Evolutionary conservation across 2,113 vertebrate species (phyloP), one percentile per base, ranked within the genome.

Genomic region (Oreotragus oreotragus): DNA sequence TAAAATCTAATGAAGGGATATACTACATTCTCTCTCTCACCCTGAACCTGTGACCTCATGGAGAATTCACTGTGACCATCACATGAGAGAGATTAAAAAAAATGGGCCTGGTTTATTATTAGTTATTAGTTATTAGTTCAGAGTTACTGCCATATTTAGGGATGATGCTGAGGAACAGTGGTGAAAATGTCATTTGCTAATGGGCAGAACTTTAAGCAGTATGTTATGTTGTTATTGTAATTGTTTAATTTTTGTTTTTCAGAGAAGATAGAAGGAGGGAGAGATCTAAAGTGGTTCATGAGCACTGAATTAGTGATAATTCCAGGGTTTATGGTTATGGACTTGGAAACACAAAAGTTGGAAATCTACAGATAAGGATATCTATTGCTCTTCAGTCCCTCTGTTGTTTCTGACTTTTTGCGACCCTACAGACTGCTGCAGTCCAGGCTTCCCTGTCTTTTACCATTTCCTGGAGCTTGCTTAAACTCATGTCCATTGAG

Each of bases 361-460:
- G n/a, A 84, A 53, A 47, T 27, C 3, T 30, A 4, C 33, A 70
- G 23, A 25, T 58, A 83, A 84, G 14, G 23, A 9, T 66, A 3
- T 88, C 7, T 43, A 1, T 3, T 73, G 19, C 66, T 73, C 10
- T 70, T 73, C 19, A 39, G 36, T 25, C 2, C 66, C n/a, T 73
- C 19, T 73, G 66, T 39, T 73, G 19, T 73, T 36, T 73, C 66
- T 5, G 2, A 23, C 10, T 39, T 21, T 73, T 73, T 23, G 36
- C 0, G 0, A 70, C 19, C 10, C 5, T 39, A 39, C 0, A 2
- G 66, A 23, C 10, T 39, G 66, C 10, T 2, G 1, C n/a, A 23
- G 2, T 73, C 5, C n/a, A 73, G 66, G n/a, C n/a, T 73, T 73
- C n/a, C 36, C n/a, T 73, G 66, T 23, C n/a, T 25, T 39, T 39